Evolutionary conservation across 2,113 vertebrate genomes (phyloP), one percentile per base, ranked within the genome.

Genomic region (Vimba vimba): DNA sequence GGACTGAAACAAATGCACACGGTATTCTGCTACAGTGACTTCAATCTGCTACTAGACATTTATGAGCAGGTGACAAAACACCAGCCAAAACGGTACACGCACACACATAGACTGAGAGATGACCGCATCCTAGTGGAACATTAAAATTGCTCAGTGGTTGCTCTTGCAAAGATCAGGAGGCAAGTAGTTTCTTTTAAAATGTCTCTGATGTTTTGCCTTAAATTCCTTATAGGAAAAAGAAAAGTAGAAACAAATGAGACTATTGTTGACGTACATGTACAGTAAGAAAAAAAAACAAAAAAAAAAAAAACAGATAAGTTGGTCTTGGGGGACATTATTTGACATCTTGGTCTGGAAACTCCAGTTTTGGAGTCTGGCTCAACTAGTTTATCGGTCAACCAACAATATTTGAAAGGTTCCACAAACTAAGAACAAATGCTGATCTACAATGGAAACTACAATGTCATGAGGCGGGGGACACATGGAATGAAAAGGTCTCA

Each of bases 21-120:
- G 68, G 27, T 25, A 83, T 83, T 83, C 68, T 83, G 81, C 81
- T 73, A 83, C 81, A 83, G 47, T 73, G 81, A 73, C 68, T 83
- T 73, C 81, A 83, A 83, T 73, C 81, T 83, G 81, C 81, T 73
- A 57, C 62, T 21, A 52, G 81, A 83, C 81, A 59, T 71, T 83
- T 73, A 83, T 73, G 81, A 59, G 66, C 66, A 73, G 68, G 81
- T 83, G 81, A 73, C 50, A 73, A 57, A 73, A 73, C 30, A 21
- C 15, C 23, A 57, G 81, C 81, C 81, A 83, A 83, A 83, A 25
- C 30, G 3, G 27, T 25, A 36, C 76, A 64, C 45, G 6, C 15
- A 52, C 43, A 82, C 21, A 71, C 66, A 71, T 1, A 4, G 30
- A 55, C 19, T n/a, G 23, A 73, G 59, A 73, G 50, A 83, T 73